Evolutionary conservation across 2,888 invertebrate genomes (phyloP).

Genomic region (Drosophila flavopinicola): DNA sequence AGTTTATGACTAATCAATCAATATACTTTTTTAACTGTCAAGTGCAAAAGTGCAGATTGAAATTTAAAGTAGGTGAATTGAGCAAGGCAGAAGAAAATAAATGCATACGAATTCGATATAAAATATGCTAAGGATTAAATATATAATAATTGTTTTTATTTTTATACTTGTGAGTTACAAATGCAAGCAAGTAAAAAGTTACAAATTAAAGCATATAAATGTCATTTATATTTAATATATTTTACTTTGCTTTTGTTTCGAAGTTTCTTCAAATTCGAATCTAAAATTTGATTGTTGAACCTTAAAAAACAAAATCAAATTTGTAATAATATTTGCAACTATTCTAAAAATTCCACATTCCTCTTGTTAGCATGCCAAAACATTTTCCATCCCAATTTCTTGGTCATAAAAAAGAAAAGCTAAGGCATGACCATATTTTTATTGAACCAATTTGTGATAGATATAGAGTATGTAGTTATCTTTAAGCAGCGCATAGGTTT

Average conservation of each 20-base stretch:
- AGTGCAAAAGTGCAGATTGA: not conserved
- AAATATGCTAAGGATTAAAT: too few species aligned
- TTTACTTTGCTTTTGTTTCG: too few species aligned
- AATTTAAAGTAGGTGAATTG: not conserved
- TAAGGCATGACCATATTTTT: not conserved
- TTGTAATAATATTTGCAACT: not conserved
- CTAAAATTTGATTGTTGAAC: too few species aligned
- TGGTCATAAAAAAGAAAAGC: not conserved
- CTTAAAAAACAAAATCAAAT: not conserved
- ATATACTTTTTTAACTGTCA: slow-evolving; percentile 6
- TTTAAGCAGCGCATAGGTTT: not conserved
- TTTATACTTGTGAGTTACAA: too few species aligned
- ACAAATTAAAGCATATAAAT: too few species aligned
- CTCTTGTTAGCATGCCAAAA: slow-evolving; percentile 6
- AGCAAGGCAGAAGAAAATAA: too few species aligned
- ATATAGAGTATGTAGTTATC: slow-evolving; percentile 3
- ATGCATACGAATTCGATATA: too few species aligned
- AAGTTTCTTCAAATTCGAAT: too few species aligned
- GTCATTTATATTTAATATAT: too few species aligned
- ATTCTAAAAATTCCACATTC: too few species aligned
- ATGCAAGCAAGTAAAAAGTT: too few species aligned
- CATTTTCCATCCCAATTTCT: not conserved
- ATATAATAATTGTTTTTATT: too few species aligned
- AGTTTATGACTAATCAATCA: not conserved
- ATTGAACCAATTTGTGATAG: slow-evolving; percentile 28